Percentiles rank a stretch among this genome's conserved stretches.
These are phyloP conservation scores for Montipora capitata DNA, from an alignment of 92 coral and sea anemone species.

Conservation along the genomic window DNA sequence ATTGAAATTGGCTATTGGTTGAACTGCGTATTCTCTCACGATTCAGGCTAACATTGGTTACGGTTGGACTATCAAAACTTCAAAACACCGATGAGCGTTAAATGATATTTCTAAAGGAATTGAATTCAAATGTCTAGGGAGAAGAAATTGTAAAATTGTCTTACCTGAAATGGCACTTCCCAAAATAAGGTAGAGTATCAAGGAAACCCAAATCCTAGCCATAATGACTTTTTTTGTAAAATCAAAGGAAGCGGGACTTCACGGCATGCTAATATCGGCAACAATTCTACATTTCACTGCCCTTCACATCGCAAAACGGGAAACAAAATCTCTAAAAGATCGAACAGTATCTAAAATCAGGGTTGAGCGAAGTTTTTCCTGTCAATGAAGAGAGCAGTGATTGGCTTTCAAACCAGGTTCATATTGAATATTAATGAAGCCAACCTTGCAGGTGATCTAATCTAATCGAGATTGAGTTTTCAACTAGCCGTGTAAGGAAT, in stretches of 20 bases:
- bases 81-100: not conserved
- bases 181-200: not conserved
- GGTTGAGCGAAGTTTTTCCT: conserved; percentile 6
- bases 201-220: conserved; percentile 6
- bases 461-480: conserved; percentile 13
- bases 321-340: conserved; percentile 7
- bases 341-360: conserved; percentile 20
- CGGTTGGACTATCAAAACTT: no score
- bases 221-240: not conserved
- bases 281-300: not conserved
- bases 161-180: conserved; percentile 30
- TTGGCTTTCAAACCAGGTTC: conserved; percentile 29
- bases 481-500: not conserved
- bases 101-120: not conserved
- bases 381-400: conserved; percentile 16
- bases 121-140: not conserved
- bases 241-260: not conserved
- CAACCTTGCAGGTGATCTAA: conserved; percentile 46
- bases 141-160: conserved; percentile 2
- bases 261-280: not conserved
- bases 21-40: not conserved
- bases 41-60: no score
- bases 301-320: conserved; percentile 29
- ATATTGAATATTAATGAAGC: conserved; percentile 24
- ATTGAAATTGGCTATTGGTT: not conserved